These are phyloP conservation scores for Rousettus leschenaultii DNA, from an alignment of 2,113 vertebrate genomes.

Conservation along the genomic window DNA sequence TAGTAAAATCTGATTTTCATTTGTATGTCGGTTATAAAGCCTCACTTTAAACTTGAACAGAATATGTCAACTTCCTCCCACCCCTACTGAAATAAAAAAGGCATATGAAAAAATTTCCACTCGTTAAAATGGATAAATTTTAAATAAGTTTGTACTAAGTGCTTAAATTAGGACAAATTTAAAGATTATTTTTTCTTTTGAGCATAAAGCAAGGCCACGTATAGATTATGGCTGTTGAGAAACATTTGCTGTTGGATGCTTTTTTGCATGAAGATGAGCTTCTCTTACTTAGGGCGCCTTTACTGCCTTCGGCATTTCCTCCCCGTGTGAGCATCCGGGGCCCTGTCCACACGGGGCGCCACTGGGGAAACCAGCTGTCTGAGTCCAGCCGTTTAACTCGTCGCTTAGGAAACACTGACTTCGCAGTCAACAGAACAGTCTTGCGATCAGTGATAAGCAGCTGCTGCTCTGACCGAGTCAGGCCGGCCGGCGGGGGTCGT, in stretches of 20 bases:
- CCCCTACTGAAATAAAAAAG: background rate
- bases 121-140: constrained; percentile 24
- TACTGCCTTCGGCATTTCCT: background rate
- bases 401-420: background rate
- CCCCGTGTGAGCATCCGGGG: fast-evolving
- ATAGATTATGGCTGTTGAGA: background rate
- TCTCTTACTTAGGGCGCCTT: background rate
- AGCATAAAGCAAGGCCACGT: background rate
- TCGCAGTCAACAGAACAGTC: fast-evolving
- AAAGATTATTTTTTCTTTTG: background rate
- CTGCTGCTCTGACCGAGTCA: too few relatives aligned
- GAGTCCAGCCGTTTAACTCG: too few relatives aligned
- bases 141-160: background rate
- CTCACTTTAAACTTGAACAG: background rate
- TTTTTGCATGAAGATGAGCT: background rate
- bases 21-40: background rate
- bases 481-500: background rate
- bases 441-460: background rate
- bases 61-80: background rate
- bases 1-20: background rate
- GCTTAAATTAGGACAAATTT: constrained; percentile 7
- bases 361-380: background rate
- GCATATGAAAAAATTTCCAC: background rate
- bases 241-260: background rate
- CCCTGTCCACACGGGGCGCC: fast-evolving